Conservation (phyloP, 1,140 invertebrate species). For the Drosophila varians region DNA sequence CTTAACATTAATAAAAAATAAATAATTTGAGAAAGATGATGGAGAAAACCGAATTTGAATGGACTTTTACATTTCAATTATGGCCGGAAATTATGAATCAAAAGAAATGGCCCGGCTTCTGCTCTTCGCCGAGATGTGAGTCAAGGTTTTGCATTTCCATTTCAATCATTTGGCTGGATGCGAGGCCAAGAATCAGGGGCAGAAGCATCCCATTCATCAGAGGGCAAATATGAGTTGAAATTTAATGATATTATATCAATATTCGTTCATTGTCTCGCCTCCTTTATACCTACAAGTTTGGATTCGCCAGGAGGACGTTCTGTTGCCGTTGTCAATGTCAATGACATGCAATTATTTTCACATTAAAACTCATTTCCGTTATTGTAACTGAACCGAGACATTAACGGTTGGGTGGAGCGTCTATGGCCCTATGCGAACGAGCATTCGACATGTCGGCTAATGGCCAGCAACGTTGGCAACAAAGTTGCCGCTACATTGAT, state of each 20-base stretch:
- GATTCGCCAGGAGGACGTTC: background rate
- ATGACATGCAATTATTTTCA: constrained; percentile 77
- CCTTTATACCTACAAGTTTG: background rate
- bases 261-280: constrained; percentile 41
- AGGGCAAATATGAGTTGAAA: constrained; percentile 62
- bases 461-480: constrained; percentile 34
- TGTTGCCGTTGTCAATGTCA: constrained; percentile 49
- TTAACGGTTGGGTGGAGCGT: constrained; percentile 58
- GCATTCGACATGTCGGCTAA: constrained; percentile 37
- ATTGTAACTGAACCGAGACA: constrained; percentile 65
- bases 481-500: constrained; percentile 46
- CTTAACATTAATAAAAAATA: constrained; percentile 5
- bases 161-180: constrained; percentile 25
- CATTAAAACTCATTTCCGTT: constrained; percentile 74
- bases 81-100: constrained; percentile 46
- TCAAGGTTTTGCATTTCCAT: constrained; percentile 60
- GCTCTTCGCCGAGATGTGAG: constrained; percentile 22
- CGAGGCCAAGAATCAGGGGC: constrained; percentile 1
- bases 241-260: constrained; percentile 70
- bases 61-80: constrained; percentile 64
- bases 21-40: constrained; percentile 2
- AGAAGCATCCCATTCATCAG: constrained; percentile 43
- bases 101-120: constrained; percentile 24
- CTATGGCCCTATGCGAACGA: constrained; percentile 34
- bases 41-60: constrained; percentile 42